These are phyloP conservation scores for Mythimna impura DNA, from an alignment of 2,888 invertebrate genomes.

Conservation along the genomic window DNA sequence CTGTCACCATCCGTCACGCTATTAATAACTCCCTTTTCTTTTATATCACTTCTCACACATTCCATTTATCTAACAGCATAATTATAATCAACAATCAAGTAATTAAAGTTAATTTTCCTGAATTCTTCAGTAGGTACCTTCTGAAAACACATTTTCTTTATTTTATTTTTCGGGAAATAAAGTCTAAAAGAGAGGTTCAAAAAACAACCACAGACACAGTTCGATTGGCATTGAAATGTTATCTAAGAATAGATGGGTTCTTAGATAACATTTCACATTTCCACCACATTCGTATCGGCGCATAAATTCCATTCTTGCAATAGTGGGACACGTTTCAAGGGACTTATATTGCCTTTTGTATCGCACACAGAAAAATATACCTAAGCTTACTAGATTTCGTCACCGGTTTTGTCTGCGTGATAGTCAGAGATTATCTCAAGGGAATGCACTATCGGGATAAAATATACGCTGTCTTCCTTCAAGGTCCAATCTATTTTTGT, in stretches of 20 bases:
- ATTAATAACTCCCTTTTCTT: too few relatives aligned
- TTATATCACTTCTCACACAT: too few relatives aligned
- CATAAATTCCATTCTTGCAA: conserved; percentile 50
- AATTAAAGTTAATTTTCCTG: too few relatives aligned
- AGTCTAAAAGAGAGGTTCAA: neutral
- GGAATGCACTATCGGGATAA: neutral
- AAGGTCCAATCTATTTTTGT: neutral
- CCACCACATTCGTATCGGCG: conserved; percentile 14
- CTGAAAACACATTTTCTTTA: too few relatives aligned
- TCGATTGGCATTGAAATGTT: neutral
- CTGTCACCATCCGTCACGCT: too few relatives aligned
- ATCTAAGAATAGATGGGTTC: conserved; percentile 2
- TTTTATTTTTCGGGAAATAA: neutral
- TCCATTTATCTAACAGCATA: too few relatives aligned
- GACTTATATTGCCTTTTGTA: conserved; percentile 40
- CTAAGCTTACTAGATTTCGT: neutral
- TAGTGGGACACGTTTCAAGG: conserved; percentile 37
- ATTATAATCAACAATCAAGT: too few relatives aligned
- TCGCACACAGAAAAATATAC: conserved; percentile 25
- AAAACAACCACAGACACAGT: neutral
- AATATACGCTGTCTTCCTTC: neutral
- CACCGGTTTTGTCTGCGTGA: neutral
- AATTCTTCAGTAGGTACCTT: neutral
- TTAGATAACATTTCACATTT: conserved; percentile 35
- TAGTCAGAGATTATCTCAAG: neutral